Conservation (phyloP, 2,888 invertebrate species). For the Balanococcus diminutus region DNA sequence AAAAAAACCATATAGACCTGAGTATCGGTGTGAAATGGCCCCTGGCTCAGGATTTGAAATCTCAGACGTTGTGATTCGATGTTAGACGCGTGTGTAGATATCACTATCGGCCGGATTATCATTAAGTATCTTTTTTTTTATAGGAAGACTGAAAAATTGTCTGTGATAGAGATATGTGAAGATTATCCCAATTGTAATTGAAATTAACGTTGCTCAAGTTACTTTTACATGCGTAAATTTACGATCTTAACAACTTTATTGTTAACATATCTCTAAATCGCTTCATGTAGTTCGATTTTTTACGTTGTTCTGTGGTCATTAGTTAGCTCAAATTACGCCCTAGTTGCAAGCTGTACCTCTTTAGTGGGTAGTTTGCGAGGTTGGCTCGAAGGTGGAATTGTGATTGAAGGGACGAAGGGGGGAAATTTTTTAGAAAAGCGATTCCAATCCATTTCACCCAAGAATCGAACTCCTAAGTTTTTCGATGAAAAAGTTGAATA, state of each 20-base stretch:
- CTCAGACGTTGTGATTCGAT: neutral
- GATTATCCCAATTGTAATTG: slow-evolving; percentile 46
- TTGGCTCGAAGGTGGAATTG: no score
- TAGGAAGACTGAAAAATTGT: slow-evolving; percentile 55
- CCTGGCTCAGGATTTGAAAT: neutral
- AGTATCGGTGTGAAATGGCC: neutral
- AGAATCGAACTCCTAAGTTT: no score
- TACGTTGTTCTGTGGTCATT: neutral
- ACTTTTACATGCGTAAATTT: slow-evolving; percentile 34
- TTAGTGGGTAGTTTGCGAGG: no score
- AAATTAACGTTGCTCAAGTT: slow-evolving; percentile 49
- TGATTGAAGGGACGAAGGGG: no score
- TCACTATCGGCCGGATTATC: neutral
- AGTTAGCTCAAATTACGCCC: neutral
- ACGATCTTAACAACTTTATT: slow-evolving; percentile 35
- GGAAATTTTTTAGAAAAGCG: no score
- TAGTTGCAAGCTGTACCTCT: neutral
- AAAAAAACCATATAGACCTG: neutral
- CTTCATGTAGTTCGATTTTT: neutral
- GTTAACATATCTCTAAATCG: slow-evolving; percentile 32
- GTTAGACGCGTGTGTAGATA: neutral
- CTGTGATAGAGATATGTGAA: slow-evolving; percentile 55
- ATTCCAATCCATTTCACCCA: no score
- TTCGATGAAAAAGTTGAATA: no score
- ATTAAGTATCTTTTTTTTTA: slow-evolving; percentile 1